Conservation (phyloP, 2,888 invertebrate genomes). For the Hemaris fuciformis region DNA sequence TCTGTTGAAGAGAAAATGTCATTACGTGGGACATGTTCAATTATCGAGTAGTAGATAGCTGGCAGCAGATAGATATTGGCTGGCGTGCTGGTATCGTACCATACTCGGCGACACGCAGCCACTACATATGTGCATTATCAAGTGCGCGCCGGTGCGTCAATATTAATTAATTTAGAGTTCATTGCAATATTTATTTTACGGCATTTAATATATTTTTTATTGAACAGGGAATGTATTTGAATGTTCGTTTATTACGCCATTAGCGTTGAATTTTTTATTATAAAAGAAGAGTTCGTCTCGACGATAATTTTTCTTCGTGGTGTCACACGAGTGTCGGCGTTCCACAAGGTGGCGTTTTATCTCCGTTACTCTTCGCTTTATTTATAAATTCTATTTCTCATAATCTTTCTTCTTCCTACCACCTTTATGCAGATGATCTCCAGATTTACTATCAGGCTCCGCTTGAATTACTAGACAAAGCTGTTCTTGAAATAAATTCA, state of each 20-base stretch:
- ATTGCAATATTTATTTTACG: background rate
- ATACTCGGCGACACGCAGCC: constrained; percentile 33
- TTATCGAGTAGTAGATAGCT: constrained; percentile 52
- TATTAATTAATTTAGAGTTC: background rate
- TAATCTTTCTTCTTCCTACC: no score
- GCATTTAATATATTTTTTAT: background rate
- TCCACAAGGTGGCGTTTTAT: no score
- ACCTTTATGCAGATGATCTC: no score
- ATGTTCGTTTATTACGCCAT: background rate
- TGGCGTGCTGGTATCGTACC: constrained; percentile 77
- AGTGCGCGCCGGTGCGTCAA: background rate
- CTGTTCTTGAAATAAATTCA: no score
- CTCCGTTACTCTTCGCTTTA: no score
- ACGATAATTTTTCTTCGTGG: no score
- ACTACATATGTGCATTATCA: background rate
- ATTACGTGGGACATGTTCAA: constrained; percentile 72
- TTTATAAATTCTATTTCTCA: no score
- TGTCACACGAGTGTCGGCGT: no score
- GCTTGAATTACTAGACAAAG: no score
- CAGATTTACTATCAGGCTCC: no score
- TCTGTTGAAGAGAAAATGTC: constrained; percentile 55
- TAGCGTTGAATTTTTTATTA: background rate
- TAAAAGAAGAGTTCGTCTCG: no score
- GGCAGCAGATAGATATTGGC: constrained; percentile 36
- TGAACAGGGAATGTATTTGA: background rate